These are phyloP conservation scores for Lipotes vexillifer DNA, from an alignment of 2,113 vertebrate genomes.

Conservation along the genomic window DNA sequence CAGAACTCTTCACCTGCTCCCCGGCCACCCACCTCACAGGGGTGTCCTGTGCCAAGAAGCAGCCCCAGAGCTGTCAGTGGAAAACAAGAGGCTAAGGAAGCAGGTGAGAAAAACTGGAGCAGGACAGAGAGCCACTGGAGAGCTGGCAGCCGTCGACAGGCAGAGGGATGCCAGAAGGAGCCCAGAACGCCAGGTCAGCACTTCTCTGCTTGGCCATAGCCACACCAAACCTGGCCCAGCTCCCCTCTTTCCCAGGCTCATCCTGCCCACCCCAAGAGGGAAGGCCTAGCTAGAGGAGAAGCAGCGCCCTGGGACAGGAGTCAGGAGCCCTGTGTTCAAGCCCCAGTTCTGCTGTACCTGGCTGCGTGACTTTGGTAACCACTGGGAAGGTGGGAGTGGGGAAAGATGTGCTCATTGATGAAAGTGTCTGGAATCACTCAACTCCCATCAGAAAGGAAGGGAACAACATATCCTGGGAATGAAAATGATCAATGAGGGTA, in stretches of 20 bases:
- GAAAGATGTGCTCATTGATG: not conserved
- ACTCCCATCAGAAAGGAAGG: not conserved
- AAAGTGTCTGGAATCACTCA: not conserved
- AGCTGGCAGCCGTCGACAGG: slow-evolving; percentile 30
- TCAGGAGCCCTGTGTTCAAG: not conserved
- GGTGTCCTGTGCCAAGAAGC: slow-evolving; percentile 38
- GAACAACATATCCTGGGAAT: not conserved
- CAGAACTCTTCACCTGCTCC: not conserved
- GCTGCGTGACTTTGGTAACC: not conserved
- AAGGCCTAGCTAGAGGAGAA: not conserved
- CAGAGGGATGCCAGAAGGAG: slow-evolving; percentile 31
- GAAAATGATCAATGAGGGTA: not conserved
- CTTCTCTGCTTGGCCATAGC: not conserved
- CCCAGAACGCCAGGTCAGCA: slow-evolving; percentile 21
- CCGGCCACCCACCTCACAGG: not conserved
- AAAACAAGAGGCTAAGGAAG: slow-evolving; percentile 69
- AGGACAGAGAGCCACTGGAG: slow-evolving; percentile 50
- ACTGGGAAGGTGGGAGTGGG: accelerated
- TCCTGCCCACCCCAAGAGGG: not conserved
- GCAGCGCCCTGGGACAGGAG: not conserved
- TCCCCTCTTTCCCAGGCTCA: not conserved
- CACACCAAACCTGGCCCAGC: not conserved
- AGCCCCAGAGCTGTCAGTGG: slow-evolving; percentile 56
- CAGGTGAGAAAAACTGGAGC: slow-evolving; percentile 65
- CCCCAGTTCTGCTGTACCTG: not conserved